Evolutionary conservation across 2,888 invertebrate species (phyloP).

Genomic region (Drosophila paramelanica): DNA sequence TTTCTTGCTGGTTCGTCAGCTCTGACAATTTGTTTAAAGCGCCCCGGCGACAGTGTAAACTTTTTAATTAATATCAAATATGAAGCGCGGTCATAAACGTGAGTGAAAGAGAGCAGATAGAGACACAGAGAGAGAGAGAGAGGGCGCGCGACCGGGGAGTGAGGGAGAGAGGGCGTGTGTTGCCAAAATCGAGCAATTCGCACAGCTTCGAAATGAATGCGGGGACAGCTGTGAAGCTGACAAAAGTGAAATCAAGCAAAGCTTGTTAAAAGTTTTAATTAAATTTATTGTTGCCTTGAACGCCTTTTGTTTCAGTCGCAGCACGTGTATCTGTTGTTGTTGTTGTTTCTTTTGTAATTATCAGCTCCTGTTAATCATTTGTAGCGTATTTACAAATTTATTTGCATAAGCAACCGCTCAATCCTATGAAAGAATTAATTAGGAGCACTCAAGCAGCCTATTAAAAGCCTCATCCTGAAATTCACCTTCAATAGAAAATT

Average conservation of each 20-base stretch:
- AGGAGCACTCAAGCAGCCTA: background rate
- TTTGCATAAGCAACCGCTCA: conserved; percentile 2
- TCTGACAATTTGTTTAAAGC: conserved; percentile 77
- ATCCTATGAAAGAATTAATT: background rate
- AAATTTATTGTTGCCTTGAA: conserved; percentile 72
- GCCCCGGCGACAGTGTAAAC: conserved; percentile 62
- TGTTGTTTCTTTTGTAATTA: conserved; percentile 7
- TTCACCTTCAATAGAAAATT: background rate
- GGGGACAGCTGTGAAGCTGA: conserved; percentile 41
- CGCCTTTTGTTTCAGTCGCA: conserved; percentile 25
- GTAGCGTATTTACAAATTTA: conserved; percentile 21
- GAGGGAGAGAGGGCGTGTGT: conserved; percentile 4
- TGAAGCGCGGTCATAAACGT: conserved; percentile 66
- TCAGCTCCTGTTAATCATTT: conserved; percentile 18
- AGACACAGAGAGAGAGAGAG: too few species aligned
- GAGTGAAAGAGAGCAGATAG: background rate
- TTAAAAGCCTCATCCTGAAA: background rate
- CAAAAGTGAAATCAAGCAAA: conserved; percentile 76
- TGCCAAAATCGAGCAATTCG: conserved; percentile 11
- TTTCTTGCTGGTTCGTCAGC: conserved; percentile 48
- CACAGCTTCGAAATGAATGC: conserved; percentile 44
- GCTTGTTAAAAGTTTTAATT: conserved; percentile 80
- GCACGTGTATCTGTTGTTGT: conserved; percentile 8
- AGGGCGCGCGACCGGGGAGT: background rate
- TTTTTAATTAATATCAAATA: conserved; percentile 80